Base-by-base conservation (phyloP, 2,888 invertebrate species). In the Salticus scenicus region DNA sequence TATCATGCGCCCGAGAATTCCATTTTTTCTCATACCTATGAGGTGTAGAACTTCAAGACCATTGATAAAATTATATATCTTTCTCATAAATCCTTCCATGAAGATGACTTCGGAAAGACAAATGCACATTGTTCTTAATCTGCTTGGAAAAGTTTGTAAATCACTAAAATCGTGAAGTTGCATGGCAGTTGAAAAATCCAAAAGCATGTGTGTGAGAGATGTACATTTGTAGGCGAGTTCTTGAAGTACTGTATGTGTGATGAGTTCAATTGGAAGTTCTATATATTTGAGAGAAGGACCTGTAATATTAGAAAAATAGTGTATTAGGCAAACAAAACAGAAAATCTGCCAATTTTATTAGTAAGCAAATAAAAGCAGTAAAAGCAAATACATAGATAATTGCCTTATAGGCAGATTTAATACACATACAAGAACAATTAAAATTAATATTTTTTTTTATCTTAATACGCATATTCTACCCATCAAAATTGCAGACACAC, bases 81-180 rank as follows among this genome's bases (percentile, higher is more conserved):
- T 98, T 89, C 99, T 93, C 97, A 99, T 98, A 91, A 99, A 99
- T 17, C 99, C 99, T 91, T 99, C 99, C 96, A 99, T 97, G 92
- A 99, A 99, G 92, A 99, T 99, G 88, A 99, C 98, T 92, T 99
- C 99, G 0, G 98, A 98, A 57, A 99, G 93, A 89, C 99, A 99
- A 90, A 99, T 96, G 91, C 97, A 97, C 92, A 98, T 94, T 91
- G 98, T 98, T 67, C 95, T 94, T 83, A 99, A 92, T 91, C 99
- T 98, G 12, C 99, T 98, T 1, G 99, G 99, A 91, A 99, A 99
- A 24, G 98, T 96, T 92, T 99, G 97, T 94, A 99, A 95, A 92
- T 98, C 98, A 89, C 98, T 98, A 93, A 99, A 99, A 91, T 99
- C 99, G 92, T 99, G 99, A 84, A 99, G 94, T 91, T 98, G 98